phyloP scores from a whole-genome alignment of 2,888 invertebrate genomes.

The Hirtodrosophila alboralis region DNA sequence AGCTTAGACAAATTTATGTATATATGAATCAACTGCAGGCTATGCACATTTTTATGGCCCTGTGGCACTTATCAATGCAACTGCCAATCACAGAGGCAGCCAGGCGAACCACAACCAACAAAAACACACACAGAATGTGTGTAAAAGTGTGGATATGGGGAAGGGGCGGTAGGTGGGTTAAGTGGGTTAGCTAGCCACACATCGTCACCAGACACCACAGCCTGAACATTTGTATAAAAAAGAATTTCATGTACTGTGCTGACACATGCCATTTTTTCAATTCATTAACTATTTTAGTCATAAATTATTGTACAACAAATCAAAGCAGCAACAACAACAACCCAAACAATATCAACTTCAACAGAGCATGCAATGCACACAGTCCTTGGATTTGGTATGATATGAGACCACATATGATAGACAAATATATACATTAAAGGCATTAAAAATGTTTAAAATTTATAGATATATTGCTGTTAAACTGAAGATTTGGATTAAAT shows the following conservation, averaged over 20 bases:
- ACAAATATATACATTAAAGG: background rate
- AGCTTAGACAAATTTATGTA: conserved; percentile 4
- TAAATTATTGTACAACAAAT: conserved; percentile 53
- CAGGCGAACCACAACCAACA: conserved; percentile 24
- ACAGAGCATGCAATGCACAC: conserved; percentile 15
- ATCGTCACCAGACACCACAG: conserved; percentile 45
- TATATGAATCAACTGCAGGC: conserved; percentile 28
- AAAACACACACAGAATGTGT: background rate
- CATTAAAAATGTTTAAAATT: too few species aligned
- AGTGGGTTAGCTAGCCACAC: conserved; percentile 23
- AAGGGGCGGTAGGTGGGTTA: background rate
- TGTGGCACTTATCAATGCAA: conserved; percentile 58
- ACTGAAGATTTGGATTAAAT: too few species aligned
- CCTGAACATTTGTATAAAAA: conserved; percentile 53
- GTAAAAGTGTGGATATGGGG: too few species aligned
- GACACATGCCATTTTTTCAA: conserved; percentile 68
- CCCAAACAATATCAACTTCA: conserved; percentile 5
- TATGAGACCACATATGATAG: background rate
- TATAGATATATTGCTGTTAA: too few species aligned
- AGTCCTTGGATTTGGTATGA: conserved; percentile 5
- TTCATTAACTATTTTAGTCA: conserved; percentile 71
- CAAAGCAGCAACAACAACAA: conserved; percentile 24
- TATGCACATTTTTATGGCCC: conserved; percentile 43
- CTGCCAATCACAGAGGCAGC: conserved; percentile 56
- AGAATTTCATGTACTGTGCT: conserved; percentile 57